Base-by-base conservation (phyloP, 2,888 invertebrate genomes). In the Cryptosula pallasiana region DNA sequence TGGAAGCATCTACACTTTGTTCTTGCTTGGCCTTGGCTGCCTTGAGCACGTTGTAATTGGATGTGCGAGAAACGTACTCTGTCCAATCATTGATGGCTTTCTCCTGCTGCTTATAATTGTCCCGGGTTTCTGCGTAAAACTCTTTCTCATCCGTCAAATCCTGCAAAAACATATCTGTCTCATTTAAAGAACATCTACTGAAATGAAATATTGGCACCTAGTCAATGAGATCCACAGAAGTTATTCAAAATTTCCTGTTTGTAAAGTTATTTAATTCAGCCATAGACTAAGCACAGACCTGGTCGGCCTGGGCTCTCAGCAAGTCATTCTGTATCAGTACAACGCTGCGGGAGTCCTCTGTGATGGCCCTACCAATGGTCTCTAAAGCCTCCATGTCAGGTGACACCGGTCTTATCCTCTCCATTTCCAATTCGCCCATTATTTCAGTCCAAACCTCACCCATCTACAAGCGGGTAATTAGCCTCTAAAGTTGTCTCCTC, bases 361-460 rank as follows among this genome's bases (percentile, higher is more conserved):
- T 79, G 9, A 82, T 78, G n/a, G 82, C 82, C 23, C 82, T 77
- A 9, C 79, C 76, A 3, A 85, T 82, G 5, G 82, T 82, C 74
- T 84, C 83, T 23, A 84, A 76, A 0, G 83, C 83, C 73, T 83
- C 84, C 23, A 77, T 77, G 74, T 85, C 84, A 1, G 84, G 82
- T n/a, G 82, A 81, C 1, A 83, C 80, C 20, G 84, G 84, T n/a
- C 81, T 76, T 0, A 84, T 78, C 1, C 78, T 75, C 72, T 85
- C 84, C 58, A 75, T 76, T 55, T 80, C 78, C 29, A 85, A 75
- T 75, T 85, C 85, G 27, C 75, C 75, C 35, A 82, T 78, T 1
- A 80, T 77, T 75, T 85, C 85, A 25, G 78, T 79, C 83, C 84
- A 84, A n/a, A 85, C 84, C 72, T 85, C 84, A 55, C 84, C 84